Percentiles rank a stretch among this genome's conserved stretches.
These are phyloP conservation scores for Drosophila orosa DNA, from an alignment of 1,140 invertebrate genomes.

Conservation along the genomic window DNA sequence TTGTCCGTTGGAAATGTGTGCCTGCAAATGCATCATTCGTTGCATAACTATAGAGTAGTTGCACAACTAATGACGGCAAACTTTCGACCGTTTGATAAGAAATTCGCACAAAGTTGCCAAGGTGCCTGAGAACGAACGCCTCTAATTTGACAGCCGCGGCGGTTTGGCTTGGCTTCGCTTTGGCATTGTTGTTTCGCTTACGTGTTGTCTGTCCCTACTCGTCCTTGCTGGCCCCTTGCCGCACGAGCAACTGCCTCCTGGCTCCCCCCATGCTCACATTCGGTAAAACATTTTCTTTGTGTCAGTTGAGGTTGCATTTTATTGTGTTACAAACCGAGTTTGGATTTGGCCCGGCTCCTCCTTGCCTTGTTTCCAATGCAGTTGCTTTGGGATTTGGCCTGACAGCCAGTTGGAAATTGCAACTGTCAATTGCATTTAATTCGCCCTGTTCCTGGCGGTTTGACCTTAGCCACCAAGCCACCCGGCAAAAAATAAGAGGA, in stretches of 20 bases:
- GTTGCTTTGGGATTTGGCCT: constrained; percentile 68
- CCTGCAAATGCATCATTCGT: neutral
- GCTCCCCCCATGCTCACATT: constrained; percentile 51
- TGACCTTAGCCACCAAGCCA: constrained; percentile 64
- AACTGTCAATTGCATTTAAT: constrained; percentile 83
- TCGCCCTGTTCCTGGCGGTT: constrained; percentile 61
- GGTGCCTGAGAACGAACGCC: constrained; percentile 48
- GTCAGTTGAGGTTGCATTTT: constrained; percentile 81
- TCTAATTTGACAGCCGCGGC: constrained; percentile 79
- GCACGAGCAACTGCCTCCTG: constrained; percentile 45
- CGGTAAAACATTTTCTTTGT: constrained; percentile 77
- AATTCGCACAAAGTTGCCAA: constrained; percentile 57
- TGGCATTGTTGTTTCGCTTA: constrained; percentile 78
- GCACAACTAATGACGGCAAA: constrained; percentile 11
- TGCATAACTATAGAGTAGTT: constrained; percentile 5
- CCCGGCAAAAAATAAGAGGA: neutral
- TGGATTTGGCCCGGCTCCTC: constrained; percentile 35
- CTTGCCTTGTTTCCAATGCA: constrained; percentile 45
- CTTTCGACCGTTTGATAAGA: constrained; percentile 10
- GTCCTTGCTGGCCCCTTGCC: constrained; percentile 21
- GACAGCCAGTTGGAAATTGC: constrained; percentile 80
- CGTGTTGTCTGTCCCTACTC: constrained; percentile 68
- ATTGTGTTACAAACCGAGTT: constrained; percentile 78
- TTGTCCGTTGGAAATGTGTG: constrained; percentile 4
- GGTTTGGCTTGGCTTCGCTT: constrained; percentile 20